Percentiles rank a stretch among this genome's conserved stretches.
Conservation (phyloP, 2,113 vertebrate species). For the Mormoops blainvillei region DNA sequence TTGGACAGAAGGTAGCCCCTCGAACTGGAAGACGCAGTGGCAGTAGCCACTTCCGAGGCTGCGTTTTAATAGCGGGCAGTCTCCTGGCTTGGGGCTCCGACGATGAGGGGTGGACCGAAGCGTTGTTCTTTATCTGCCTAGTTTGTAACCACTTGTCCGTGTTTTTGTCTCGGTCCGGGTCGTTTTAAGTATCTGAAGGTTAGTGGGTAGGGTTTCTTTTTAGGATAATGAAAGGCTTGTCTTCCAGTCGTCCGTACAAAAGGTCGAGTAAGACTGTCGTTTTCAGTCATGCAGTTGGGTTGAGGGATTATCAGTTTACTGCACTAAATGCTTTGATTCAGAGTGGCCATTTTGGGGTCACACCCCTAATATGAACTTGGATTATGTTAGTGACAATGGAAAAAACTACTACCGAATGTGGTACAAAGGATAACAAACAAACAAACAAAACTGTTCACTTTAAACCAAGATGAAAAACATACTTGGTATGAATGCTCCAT, state of each 20-base stretch:
- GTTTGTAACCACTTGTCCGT: not conserved
- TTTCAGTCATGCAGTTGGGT: not conserved
- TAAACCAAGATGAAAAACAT: not conserved
- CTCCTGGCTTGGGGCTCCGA: not conserved
- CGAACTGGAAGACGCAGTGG: not conserved
- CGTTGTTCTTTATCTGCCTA: not conserved
- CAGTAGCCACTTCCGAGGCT: not conserved
- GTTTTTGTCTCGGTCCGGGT: conserved; percentile 34
- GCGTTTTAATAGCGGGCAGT: not conserved
- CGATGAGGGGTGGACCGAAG: not conserved
- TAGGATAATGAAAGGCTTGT: conserved; percentile 35
- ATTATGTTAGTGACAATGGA: not conserved
- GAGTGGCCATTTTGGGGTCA: conserved; percentile 25
- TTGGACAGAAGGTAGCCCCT: not conserved
- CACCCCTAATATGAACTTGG: not conserved
- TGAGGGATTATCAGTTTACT: conserved; percentile 33
- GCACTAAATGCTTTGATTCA: not conserved
- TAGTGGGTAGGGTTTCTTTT: conserved; percentile 64
- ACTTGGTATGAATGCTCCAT: not conserved
- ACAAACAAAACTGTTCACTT: not conserved
- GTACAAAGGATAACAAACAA: not conserved
- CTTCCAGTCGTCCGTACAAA: not conserved
- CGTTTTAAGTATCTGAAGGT: conserved; percentile 47
- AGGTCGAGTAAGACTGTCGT: not conserved
- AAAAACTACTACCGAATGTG: not conserved